Conservation (phyloP, 1,140 invertebrate genomes). For the Sinonovacula constricta region DNA sequence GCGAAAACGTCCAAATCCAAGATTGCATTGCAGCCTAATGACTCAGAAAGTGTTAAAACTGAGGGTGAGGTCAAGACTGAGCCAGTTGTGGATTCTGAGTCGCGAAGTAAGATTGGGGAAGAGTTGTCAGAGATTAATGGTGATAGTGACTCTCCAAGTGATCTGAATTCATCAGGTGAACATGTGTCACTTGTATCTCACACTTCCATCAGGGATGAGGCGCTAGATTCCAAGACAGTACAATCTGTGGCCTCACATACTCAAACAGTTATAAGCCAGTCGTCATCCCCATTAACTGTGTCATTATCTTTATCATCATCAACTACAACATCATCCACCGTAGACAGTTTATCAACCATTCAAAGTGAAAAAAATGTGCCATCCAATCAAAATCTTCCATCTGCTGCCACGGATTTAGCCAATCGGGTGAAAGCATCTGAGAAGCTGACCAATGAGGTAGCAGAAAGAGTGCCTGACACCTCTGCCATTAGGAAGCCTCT, state of each 20-base stretch:
- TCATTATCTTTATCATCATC: too few species aligned
- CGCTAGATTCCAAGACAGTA: background rate
- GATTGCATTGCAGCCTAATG: background rate
- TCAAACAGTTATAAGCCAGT: background rate
- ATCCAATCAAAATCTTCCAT: background rate
- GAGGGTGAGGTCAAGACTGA: background rate
- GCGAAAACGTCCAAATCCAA: background rate
- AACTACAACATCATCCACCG: too few species aligned
- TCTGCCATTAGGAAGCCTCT: too few species aligned
- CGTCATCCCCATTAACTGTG: background rate
- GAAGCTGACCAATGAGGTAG: background rate
- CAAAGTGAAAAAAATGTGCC: background rate
- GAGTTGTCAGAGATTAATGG: background rate
- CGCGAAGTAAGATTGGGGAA: background rate
- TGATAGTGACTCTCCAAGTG: background rate
- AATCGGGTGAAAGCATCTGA: background rate
- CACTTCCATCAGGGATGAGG: too few species aligned
- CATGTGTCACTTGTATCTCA: too few species aligned
- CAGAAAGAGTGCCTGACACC: too few species aligned
- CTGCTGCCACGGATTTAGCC: background rate
- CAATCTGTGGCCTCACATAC: background rate
- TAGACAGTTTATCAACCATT: too few species aligned
- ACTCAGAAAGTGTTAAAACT: background rate
- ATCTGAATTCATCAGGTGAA: background rate
- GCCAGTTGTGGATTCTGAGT: too few species aligned